Conservation (phyloP, 2,797 vertebrate species). For the Fringilla coelebs region DNA sequence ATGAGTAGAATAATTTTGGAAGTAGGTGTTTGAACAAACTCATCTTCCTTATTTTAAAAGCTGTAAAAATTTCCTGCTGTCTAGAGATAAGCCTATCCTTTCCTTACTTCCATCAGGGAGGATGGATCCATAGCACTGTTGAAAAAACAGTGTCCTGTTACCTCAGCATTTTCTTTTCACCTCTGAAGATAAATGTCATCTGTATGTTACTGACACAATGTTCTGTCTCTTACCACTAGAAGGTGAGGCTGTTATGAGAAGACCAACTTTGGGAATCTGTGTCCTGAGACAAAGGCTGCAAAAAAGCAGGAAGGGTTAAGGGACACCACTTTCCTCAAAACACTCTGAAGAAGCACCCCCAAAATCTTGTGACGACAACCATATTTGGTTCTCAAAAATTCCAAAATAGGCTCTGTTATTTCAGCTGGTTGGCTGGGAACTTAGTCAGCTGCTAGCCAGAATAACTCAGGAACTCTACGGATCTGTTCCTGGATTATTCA, state of each 20-base stretch:
- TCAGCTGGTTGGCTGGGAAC: not conserved
- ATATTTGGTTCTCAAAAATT: not conserved
- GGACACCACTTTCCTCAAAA: not conserved
- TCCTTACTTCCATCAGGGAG: not conserved
- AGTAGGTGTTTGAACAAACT: not conserved
- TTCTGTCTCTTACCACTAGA: not conserved
- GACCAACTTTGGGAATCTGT: not conserved
- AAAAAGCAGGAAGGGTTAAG: not conserved
- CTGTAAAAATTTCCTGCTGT: not conserved
- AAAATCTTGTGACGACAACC: not conserved
- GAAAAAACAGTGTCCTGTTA: not conserved
- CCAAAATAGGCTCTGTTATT: not conserved
- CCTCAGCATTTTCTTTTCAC: not conserved
- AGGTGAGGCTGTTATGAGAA: not conserved
- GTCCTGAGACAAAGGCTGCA: not conserved
- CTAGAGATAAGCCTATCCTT: not conserved
- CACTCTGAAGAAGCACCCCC: accelerated
- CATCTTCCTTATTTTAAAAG: not conserved
- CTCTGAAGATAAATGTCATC: not conserved
- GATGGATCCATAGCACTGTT: not conserved
- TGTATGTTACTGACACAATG: not conserved
- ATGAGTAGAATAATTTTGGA: not conserved
- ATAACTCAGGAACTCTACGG: not conserved
- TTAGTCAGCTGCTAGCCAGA: not conserved
- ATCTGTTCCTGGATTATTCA: not conserved